Conservation (phyloP, 2,888 invertebrate species). For the Nymphalis c-album region DNA sequence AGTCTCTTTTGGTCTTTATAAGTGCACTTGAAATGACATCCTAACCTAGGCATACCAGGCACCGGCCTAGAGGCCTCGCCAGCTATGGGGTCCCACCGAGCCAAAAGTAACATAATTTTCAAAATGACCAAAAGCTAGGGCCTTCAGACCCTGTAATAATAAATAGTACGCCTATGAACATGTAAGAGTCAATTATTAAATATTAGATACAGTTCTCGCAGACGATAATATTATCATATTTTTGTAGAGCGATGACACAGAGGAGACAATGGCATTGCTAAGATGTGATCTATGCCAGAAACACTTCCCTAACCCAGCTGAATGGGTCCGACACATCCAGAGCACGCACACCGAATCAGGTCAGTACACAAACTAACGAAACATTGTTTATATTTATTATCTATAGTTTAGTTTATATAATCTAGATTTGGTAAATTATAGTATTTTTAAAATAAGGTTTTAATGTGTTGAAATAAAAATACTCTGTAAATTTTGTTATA, state of each 20-base stretch:
- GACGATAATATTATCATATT: not conserved
- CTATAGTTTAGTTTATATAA: not conserved
- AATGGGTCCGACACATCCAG: slow-evolving; percentile 94
- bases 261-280: slow-evolving; percentile 87
- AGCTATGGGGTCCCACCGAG: too few relatives aligned
- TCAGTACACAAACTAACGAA: slow-evolving; percentile 44
- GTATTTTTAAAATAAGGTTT: not conserved
- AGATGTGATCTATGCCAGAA: slow-evolving; percentile 90
- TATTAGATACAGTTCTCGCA: not conserved
- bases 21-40: too few relatives aligned
- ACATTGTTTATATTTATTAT: not conserved
- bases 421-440: not conserved
- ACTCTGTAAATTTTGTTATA: too few relatives aligned
- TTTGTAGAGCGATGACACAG: slow-evolving; percentile 83
- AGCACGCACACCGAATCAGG: slow-evolving; percentile 89
- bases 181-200: not conserved
- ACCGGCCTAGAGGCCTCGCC: too few relatives aligned
- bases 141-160: too few relatives aligned
- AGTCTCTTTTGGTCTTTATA: too few relatives aligned
- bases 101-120: too few relatives aligned
- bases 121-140: too few relatives aligned
- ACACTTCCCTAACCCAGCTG: slow-evolving; percentile 89
- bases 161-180: too few relatives aligned
- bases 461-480: too few relatives aligned
- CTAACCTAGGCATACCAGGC: too few relatives aligned